These are phyloP conservation scores for Rhingia campestris DNA, from an alignment of 2,888 invertebrate genomes.

Conservation along the genomic window DNA sequence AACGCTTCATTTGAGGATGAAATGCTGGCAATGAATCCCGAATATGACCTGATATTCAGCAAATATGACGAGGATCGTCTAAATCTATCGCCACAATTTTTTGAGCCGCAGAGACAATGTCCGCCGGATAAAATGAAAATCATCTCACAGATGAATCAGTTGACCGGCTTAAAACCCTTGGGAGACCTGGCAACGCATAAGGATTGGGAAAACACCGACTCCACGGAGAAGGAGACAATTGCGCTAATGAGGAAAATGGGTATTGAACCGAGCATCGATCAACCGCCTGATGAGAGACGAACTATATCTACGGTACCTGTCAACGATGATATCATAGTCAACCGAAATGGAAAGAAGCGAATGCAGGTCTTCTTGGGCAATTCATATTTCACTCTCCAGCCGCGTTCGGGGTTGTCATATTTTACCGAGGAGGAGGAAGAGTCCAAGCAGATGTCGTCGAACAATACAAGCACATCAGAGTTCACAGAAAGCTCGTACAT, in stretches of 20 bases:
- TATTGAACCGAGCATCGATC: conserved; percentile 76
- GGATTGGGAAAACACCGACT: conserved; percentile 78
- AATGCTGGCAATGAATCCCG: conserved; percentile 78
- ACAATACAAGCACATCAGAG: conserved; percentile 34
- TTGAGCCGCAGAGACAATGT: conserved; percentile 54
- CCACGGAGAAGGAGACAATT: conserved; percentile 78
- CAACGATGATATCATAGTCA: conserved; percentile 72
- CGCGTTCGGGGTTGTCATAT: conserved; percentile 35
- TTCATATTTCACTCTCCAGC: conserved; percentile 65
- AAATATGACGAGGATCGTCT: conserved; percentile 66
- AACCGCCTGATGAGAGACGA: conserved; percentile 59
- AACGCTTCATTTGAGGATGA: conserved; percentile 78
- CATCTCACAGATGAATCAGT: conserved; percentile 78
- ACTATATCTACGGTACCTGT: conserved; percentile 76
- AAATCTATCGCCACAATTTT: conserved; percentile 36
- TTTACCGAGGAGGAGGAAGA: conserved; percentile 21
- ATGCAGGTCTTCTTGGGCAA: conserved; percentile 78
- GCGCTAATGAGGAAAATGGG: conserved; percentile 79
- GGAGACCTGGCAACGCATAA: conserved; percentile 78
- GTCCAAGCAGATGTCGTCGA: not conserved
- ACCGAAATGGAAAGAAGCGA: conserved; percentile 75
- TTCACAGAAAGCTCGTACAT: conserved; percentile 13
- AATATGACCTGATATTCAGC: conserved; percentile 78
- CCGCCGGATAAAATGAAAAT: conserved; percentile 74
- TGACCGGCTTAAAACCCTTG: conserved; percentile 78